Conservation (phyloP, 2,888 invertebrate genomes). For the Celastrina argiolus region DNA sequence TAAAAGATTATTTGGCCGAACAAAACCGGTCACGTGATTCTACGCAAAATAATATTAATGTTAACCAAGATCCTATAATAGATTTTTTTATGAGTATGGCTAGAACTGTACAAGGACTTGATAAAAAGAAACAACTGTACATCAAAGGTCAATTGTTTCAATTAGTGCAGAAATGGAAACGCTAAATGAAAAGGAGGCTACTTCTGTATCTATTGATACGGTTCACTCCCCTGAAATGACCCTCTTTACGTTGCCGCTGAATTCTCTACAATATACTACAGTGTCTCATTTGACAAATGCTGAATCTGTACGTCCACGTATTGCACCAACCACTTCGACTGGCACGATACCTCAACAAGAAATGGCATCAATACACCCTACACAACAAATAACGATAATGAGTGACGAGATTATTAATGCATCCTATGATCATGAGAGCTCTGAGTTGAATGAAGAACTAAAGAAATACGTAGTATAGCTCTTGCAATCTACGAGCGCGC, state of each 20-base stretch:
- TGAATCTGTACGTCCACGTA: background rate
- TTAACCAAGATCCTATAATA: constrained; percentile 27
- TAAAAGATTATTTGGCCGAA: constrained; percentile 28
- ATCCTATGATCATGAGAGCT: background rate
- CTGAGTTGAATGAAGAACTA: background rate
- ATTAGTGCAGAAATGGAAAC: constrained; percentile 27
- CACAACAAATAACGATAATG: background rate
- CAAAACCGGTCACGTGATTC: constrained; percentile 22
- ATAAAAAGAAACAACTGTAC: constrained; percentile 31
- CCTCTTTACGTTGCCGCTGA: no score
- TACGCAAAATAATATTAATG: background rate
- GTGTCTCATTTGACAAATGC: background rate
- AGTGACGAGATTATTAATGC: background rate
- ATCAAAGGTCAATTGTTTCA: constrained; percentile 34
- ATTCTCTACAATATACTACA: no score
- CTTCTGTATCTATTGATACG: background rate
- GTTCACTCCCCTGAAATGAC: no score
- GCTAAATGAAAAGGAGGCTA: no score
- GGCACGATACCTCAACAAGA: background rate
- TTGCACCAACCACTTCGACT: background rate
- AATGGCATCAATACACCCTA: background rate
- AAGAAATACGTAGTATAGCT: background rate
- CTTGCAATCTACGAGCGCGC: no score
- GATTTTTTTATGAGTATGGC: constrained; percentile 31
- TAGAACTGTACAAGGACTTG: constrained; percentile 32